These are phyloP conservation scores for Gonatopus flavifemur DNA, from an alignment of 1,140 invertebrate species.

Conservation along the genomic window DNA sequence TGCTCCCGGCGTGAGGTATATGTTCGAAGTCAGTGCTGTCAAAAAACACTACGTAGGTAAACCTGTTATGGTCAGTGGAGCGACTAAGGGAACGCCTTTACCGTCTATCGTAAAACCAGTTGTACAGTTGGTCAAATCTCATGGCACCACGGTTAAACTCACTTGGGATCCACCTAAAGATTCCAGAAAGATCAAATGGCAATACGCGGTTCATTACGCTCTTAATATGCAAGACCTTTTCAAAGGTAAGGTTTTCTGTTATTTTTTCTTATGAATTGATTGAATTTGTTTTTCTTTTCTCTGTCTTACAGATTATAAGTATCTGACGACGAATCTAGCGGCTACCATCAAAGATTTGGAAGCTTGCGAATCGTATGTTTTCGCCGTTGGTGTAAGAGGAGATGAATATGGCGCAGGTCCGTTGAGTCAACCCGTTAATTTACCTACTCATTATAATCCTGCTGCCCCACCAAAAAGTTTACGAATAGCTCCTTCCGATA, in stretches of 20 bases:
- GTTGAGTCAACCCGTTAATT: slow-evolving; percentile 57
- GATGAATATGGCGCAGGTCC: slow-evolving; percentile 67
- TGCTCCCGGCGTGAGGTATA: slow-evolving; percentile 63
- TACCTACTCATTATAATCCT: slow-evolving; percentile 66
- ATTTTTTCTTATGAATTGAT: neutral
- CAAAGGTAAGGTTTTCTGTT: slow-evolving; percentile 44
- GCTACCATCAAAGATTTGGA: slow-evolving; percentile 65
- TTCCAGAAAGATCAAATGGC: slow-evolving; percentile 59
- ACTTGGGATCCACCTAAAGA: slow-evolving; percentile 65
- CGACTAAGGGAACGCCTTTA: slow-evolving; percentile 61
- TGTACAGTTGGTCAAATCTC: slow-evolving; percentile 59
- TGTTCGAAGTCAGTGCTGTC: slow-evolving; percentile 65
- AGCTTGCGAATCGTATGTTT: slow-evolving; percentile 73
- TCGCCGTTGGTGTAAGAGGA: slow-evolving; percentile 68
- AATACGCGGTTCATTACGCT: slow-evolving; percentile 69
- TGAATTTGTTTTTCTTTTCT: neutral
- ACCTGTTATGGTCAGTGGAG: slow-evolving; percentile 53
- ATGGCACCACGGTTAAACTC: slow-evolving; percentile 66
- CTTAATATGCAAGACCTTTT: slow-evolving; percentile 55
- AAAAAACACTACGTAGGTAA: slow-evolving; percentile 65
- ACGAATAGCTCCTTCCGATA: slow-evolving; percentile 49
- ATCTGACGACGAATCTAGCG: slow-evolving; percentile 61
- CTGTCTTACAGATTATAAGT: slow-evolving; percentile 1
- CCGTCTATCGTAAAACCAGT: slow-evolving; percentile 58
- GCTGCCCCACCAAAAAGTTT: slow-evolving; percentile 65